These are phyloP conservation scores for Megalops atlanticus DNA, from an alignment of 2,113 vertebrate species.

Conservation along the genomic window DNA sequence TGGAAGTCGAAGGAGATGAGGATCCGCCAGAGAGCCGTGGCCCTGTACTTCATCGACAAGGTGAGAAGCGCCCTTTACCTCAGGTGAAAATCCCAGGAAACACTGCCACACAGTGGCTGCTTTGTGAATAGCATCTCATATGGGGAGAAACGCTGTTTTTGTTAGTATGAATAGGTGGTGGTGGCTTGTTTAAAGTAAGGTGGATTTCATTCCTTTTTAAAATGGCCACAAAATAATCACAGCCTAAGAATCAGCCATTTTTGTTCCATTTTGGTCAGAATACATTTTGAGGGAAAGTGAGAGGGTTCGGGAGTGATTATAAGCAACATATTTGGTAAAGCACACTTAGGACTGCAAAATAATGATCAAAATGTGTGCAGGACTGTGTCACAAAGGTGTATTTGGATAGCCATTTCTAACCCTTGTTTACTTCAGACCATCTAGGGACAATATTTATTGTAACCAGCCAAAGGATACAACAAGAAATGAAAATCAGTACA, in stretches of 20 bases:
- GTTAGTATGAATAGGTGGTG: background rate
- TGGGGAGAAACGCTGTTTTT: background rate
- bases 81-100: background rate
- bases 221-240: background rate
- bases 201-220: background rate
- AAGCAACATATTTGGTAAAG: background rate
- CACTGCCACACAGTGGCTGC: background rate
- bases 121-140: background rate
- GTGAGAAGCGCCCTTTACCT: too few species aligned
- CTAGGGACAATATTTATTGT: background rate
- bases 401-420: background rate
- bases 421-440: background rate
- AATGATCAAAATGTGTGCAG: background rate
- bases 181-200: background rate
- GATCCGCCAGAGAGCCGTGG: conserved; percentile 92
- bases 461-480: background rate
- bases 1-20: conserved; percentile 99
- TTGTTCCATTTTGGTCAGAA: background rate
- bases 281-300: background rate
- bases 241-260: background rate
- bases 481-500: background rate
- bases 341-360: background rate
- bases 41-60: conserved; percentile 95
- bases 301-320: background rate
- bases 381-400: background rate